phyloP scores from a whole-genome alignment of 2,888 invertebrate genomes.

The Parnassius smintheus region DNA sequence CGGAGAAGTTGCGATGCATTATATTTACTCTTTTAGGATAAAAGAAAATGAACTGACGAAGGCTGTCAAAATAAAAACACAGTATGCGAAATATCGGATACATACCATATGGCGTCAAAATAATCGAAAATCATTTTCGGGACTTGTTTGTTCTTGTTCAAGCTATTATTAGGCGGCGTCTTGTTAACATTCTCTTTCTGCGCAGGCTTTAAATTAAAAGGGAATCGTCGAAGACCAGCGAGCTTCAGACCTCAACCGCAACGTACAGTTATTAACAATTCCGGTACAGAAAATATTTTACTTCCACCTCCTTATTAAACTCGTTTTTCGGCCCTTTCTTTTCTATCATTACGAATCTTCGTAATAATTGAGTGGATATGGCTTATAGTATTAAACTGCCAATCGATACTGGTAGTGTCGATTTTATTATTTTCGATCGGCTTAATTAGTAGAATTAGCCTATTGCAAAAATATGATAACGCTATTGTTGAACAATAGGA shows the following conservation, averaged over 20 bases:
- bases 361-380: constrained; percentile 52
- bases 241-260: constrained; percentile 59
- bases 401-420: too few species aligned
- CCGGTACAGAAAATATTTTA: constrained; percentile 77
- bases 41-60: too few species aligned
- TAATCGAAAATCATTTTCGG: constrained; percentile 52
- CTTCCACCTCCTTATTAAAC: constrained; percentile 79
- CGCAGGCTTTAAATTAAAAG: constrained; percentile 76
- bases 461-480: too few species aligned
- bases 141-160: constrained; percentile 72
- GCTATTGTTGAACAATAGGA: too few species aligned
- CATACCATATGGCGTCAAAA: constrained; percentile 66
- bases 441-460: too few species aligned
- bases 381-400: constrained; percentile 9
- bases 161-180: constrained; percentile 75
- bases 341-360: constrained; percentile 55
- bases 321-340: constrained; percentile 68
- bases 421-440: neutral
- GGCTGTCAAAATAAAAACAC: too few species aligned
- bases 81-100: constrained; percentile 48
- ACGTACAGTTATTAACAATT: constrained; percentile 76
- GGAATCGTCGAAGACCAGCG: constrained; percentile 59
- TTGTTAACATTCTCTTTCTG: constrained; percentile 70
- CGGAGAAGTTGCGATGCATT: too few species aligned
- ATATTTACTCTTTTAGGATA: too few species aligned